phyloP scores from a whole-genome alignment of 92 coral and sea anemone species.

The Meandrina meandrites region DNA sequence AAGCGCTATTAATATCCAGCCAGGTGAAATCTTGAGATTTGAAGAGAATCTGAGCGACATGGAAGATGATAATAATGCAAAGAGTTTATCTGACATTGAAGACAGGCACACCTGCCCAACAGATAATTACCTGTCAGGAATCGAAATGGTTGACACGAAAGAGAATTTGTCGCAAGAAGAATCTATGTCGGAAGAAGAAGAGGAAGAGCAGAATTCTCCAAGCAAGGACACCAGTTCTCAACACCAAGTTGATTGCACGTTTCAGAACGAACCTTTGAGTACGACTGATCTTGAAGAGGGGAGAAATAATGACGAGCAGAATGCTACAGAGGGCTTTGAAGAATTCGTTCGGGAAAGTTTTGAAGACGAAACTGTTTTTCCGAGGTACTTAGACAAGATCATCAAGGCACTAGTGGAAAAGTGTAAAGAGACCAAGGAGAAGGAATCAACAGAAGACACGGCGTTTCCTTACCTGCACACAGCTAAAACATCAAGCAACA shows the following conservation, averaged over 20 bases:
- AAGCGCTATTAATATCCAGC: not conserved
- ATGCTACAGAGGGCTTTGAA: not conserved
- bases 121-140: not conserved
- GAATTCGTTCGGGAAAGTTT: conserved; percentile 37
- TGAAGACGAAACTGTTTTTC: conserved; percentile 67
- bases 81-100: not conserved
- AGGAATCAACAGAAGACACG: conserved; percentile 4
- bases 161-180: not conserved
- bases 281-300: not conserved
- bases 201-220: not conserved
- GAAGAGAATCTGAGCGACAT: not conserved
- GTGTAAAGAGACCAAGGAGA: conserved; percentile 38
- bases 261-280: not conserved
- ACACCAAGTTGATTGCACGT: not conserved
- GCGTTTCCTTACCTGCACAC: conserved; percentile 49
- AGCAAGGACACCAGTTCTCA: not conserved
- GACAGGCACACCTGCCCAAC: not conserved
- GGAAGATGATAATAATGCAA: not conserved
- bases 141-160: too few species aligned
- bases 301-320: not conserved
- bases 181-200: not conserved
- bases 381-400: conserved; percentile 64
- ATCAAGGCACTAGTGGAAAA: conserved; percentile 26
- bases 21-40: not conserved
- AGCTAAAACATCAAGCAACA: not conserved